Evolutionary conservation across 2,113 vertebrate genomes (phyloP), one percentile per base, ranked within the genome.

Genomic region (Entosphenus tridentatus): DNA sequence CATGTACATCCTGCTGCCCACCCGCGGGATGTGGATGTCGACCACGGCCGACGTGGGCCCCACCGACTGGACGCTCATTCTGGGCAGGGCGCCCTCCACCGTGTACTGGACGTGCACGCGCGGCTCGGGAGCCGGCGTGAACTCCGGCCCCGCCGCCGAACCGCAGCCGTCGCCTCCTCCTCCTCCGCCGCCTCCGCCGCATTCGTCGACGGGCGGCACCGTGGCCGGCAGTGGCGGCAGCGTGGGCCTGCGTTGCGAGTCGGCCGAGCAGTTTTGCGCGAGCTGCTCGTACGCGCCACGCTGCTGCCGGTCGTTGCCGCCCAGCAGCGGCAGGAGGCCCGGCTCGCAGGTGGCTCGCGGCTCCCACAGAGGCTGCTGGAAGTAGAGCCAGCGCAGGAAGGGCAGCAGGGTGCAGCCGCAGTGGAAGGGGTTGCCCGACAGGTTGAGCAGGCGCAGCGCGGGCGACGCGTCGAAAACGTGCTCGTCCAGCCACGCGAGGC

Each of bases 1-100:
- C 18, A 95, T 80, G 17, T 95, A 98, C 89, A 98, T 95, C 79
- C 95, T 96, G 76, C 85, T 93, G 77, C 83, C 95, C 17, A 90
- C 92, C 57, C 80, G 82, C 1, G 93, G 92, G 71, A 98, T 96
- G 69, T 86, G 87, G 68, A 98, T 89, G 72, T 86, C 74, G 14
- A 98, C 74, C 1, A 84, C 86, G 70, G 88, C 90, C 0, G 82
- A 80, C 68, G 80, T 85, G 65, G 86, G 80, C 12, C 86, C 82
- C 21, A 96, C 84, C 0, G 82, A 80, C 55, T 95, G 86, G 71
- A 96, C 78, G 74, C 82, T 87, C 77, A 98, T 89, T 79, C 80
- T 89, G 8, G 82, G 86, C 71, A 78, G 86, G 1, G 84, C 80
- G 1, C 80, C 78, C 0, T 85, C 85, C 11, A 88, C 86, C 0